phyloP scores from a whole-genome alignment of 2,797 vertebrate species.

The Xiphophorus birchmanni region DNA sequence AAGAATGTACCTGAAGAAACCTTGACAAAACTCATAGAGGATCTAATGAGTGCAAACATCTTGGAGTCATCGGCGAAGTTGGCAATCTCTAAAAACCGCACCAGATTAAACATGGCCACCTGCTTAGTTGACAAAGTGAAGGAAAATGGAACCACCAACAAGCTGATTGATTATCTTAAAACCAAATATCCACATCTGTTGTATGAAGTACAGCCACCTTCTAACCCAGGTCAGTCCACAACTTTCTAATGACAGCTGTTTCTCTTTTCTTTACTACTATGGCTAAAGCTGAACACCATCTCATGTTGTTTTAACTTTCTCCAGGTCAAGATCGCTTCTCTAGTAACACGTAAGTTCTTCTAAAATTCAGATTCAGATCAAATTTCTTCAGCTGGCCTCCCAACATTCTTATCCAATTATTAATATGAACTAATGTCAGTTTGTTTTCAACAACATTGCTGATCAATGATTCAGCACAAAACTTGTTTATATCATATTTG shows the following conservation, averaged over 20 bases:
- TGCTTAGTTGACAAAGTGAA: neutral
- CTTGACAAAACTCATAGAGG: neutral
- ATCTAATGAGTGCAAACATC: neutral
- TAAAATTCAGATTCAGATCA: neutral
- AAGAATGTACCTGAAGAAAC: neutral
- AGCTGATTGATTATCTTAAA: neutral
- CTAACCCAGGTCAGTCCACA: neutral
- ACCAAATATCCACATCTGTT: neutral
- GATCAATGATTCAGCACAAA: too few species aligned
- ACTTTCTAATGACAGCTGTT: neutral
- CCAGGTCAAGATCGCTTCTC: neutral
- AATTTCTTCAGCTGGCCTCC: too few species aligned
- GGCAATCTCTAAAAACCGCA: neutral
- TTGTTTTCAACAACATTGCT: too few species aligned
- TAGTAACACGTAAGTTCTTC: neutral
- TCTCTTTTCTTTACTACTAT: neutral
- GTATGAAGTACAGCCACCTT: neutral
- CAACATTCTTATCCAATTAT: too few species aligned
- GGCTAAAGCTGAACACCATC: neutral
- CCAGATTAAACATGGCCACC: neutral
- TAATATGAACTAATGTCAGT: too few species aligned
- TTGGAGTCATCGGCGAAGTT: neutral
- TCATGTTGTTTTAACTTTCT: neutral
- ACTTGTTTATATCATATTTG: too few species aligned
- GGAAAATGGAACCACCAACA: neutral